Evolutionary conservation across 92 coral and sea anemone species (phyloP).

Genomic region (Isaurus tuberculatus): DNA sequence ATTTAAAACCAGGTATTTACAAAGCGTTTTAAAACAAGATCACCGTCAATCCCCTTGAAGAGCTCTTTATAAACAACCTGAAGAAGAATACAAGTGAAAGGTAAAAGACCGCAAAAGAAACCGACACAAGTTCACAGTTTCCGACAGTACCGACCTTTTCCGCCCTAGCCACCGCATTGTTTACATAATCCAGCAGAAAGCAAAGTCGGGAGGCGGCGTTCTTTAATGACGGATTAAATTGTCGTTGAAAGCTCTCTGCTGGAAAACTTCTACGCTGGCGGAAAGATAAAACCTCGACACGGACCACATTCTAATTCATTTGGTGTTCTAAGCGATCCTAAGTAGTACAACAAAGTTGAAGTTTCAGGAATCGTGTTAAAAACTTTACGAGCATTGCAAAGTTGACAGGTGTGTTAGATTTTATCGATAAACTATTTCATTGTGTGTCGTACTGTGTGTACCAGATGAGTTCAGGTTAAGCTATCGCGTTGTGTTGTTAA

Average conservation of each 20-base stretch:
- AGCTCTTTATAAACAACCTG: neutral
- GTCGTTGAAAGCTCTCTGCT: conserved; percentile 31
- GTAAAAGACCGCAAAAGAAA: neutral
- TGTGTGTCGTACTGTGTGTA: no score
- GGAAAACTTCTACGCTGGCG: neutral
- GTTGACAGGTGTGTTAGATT: neutral
- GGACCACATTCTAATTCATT: neutral
- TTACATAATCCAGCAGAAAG: neutral
- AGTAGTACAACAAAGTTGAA: neutral
- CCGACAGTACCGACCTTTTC: conserved; percentile 3
- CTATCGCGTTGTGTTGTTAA: no score
- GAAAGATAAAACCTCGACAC: conserved; percentile 25
- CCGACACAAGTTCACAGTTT: neutral
- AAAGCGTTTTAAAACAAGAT: neutral
- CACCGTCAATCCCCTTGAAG: neutral
- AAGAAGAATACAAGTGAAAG: neutral
- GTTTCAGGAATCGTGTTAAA: neutral
- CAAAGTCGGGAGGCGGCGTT: conserved; percentile 26
- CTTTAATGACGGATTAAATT: conserved; percentile 43
- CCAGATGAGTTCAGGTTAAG: no score
- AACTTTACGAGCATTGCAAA: neutral
- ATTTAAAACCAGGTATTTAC: neutral
- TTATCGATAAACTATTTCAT: no score
- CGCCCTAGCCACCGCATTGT: neutral
- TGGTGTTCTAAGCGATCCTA: neutral